A percentile compares a stretch with the other conserved stretches of the same genome.
Evolutionary conservation across 2,113 vertebrate genomes (phyloP).

Genomic region (Gila orcuttii): DNA sequence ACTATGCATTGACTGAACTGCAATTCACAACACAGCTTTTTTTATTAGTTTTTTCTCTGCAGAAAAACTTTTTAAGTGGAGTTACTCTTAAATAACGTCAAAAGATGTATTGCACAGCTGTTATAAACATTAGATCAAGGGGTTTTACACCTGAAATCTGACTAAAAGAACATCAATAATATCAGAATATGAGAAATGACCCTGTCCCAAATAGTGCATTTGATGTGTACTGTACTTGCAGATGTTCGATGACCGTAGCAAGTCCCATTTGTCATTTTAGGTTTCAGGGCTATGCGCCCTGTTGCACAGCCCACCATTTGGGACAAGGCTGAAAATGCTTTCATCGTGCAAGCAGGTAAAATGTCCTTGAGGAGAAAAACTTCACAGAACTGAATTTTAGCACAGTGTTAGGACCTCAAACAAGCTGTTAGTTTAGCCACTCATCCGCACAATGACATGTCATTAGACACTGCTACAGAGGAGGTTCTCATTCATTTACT

Average conservation of each 20-base stretch:
- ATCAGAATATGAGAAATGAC: slow-evolving; percentile 14
- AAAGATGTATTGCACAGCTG: neutral
- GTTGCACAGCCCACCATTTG: neutral
- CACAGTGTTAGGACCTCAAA: slow-evolving; percentile 33
- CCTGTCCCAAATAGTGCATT: neutral
- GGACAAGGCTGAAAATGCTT: slow-evolving; percentile 22
- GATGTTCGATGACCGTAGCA: neutral
- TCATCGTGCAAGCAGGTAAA: slow-evolving; percentile 23
- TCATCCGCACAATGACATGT: slow-evolving; percentile 24
- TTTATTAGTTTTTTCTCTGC: neutral
- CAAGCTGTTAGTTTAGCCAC: slow-evolving; percentile 8
- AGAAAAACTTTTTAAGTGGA: neutral
- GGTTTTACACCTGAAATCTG: slow-evolving; percentile 4
- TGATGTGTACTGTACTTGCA: neutral
- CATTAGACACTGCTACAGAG: slow-evolving; percentile 28
- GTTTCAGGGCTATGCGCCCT: neutral
- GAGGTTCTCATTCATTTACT: slow-evolving; percentile 14
- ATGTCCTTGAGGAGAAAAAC: neutral
- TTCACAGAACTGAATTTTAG: slow-evolving; percentile 30
- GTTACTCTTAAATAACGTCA: slow-evolving; percentile 32
- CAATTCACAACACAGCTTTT: neutral
- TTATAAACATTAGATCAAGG: neutral
- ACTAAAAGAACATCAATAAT: neutral
- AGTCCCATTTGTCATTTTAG: neutral
- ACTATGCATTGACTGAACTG: neutral